Percentiles rank a stretch among this genome's conserved stretches.
Conservation (phyloP, 2,113 vertebrate genomes). For the Rhodinocichla rosea region DNA sequence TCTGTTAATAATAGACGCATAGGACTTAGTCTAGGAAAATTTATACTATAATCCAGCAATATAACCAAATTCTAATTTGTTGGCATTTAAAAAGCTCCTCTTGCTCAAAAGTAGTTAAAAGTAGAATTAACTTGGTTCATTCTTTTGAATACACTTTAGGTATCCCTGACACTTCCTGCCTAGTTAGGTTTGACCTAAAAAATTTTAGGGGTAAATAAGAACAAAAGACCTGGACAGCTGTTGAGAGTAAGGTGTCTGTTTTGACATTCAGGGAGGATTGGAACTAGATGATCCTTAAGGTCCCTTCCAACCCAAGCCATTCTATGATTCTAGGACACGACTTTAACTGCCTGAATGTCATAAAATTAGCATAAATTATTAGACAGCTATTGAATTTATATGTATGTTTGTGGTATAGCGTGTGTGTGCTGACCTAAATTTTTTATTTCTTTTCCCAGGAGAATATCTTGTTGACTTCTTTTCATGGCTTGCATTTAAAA, state of each 20-base stretch:
- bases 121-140: not conserved
- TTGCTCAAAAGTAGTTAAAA: not conserved
- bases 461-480: not conserved
- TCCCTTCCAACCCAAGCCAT: not conserved
- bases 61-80: not conserved
- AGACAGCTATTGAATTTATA: not conserved
- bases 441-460: not conserved
- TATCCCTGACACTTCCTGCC: not conserved
- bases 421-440: not conserved
- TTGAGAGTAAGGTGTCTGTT: not conserved
- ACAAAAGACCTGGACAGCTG: not conserved
- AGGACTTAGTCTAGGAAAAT: not conserved
- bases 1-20: conserved; percentile 51
- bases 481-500: not conserved
- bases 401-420: not conserved
- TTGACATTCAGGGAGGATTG: not conserved
- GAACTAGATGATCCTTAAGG: not conserved
- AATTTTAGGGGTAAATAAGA: not conserved
- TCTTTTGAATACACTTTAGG: not conserved
- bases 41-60: not conserved
- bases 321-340: not conserved
- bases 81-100: not conserved
- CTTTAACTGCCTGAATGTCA: not conserved
- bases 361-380: not conserved
- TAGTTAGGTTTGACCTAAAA: not conserved